These are phyloP conservation scores for Philhelius pedissequus DNA, from an alignment of 2,888 invertebrate genomes.

Conservation along the genomic window DNA sequence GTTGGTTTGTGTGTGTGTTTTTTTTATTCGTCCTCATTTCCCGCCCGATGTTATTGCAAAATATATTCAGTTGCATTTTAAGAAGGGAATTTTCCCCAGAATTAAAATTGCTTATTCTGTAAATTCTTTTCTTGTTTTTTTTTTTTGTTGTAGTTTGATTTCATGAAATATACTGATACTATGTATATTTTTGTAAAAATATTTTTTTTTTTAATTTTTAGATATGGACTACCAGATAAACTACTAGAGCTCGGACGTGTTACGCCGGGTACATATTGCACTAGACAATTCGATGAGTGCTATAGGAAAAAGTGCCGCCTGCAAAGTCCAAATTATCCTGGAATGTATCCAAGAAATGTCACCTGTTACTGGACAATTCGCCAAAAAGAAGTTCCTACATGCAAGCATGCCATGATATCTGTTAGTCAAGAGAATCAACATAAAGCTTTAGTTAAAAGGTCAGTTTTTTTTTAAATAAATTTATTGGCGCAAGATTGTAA, in stretches of 20 bases:
- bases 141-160: background rate
- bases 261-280: conserved; percentile 91
- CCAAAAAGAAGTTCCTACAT: conserved; percentile 91
- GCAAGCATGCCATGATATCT: conserved; percentile 94
- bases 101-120: conserved; percentile 47
- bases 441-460: conserved; percentile 78
- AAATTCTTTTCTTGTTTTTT: background rate
- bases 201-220: conserved; percentile 57
- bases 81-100: conserved; percentile 18
- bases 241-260: conserved; percentile 91
- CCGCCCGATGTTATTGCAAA: conserved; percentile 28
- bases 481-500: too few relatives aligned
- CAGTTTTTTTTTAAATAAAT: conserved; percentile 47
- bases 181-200: background rate
- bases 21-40: conserved; percentile 29
- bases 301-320: conserved; percentile 90
- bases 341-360: conserved; percentile 89
- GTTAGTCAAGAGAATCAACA: conserved; percentile 88
- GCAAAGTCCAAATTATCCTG: conserved; percentile 94
- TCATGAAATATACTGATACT: background rate
- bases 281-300: conserved; percentile 91
- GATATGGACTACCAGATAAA: conserved; percentile 87
- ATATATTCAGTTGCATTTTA: conserved; percentile 26
- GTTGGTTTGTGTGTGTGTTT: background rate
- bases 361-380: conserved; percentile 94